Percentiles rank a stretch among this genome's conserved stretches.
Evolutionary conservation across 2,797 vertebrate species (phyloP).

Genomic region (Micropoecilia bifurca): DNA sequence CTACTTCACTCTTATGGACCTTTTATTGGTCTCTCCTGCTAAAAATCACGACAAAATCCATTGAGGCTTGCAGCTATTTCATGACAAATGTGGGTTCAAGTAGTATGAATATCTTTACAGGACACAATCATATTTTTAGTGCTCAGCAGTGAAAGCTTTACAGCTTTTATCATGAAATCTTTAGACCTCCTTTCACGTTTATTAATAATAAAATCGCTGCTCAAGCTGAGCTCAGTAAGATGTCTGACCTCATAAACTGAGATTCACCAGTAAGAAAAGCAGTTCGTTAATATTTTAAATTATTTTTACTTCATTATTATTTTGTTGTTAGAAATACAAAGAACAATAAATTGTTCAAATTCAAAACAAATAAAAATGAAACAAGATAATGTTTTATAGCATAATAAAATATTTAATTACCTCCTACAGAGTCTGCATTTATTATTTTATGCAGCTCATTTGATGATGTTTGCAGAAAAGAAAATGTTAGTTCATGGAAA

Average conservation of each 20-base stretch:
- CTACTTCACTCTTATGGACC: neutral
- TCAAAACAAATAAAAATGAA: neutral
- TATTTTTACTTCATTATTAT: neutral
- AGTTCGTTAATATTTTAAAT: neutral
- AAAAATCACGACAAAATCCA: neutral
- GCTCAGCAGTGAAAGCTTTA: neutral
- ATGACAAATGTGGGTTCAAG: neutral
- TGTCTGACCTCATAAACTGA: neutral
- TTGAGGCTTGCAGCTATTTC: neutral
- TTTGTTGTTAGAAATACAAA: neutral
- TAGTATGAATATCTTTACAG: neutral
- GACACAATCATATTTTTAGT: neutral
- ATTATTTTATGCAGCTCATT: neutral
- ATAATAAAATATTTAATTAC: slow-evolving; percentile 62
- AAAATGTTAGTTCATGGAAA: neutral
- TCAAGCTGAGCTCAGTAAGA: neutral
- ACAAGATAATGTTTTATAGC: slow-evolving; percentile 32
- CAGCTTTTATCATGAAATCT: neutral
- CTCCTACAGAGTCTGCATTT: slow-evolving; percentile 24
- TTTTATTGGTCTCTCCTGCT: neutral
- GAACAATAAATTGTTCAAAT: neutral
- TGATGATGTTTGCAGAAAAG: slow-evolving; percentile 8
- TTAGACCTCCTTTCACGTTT: slow-evolving; percentile 7
- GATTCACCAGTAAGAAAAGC: neutral
- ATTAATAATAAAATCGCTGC: neutral